These are phyloP conservation scores for Sebastes taczanowskii DNA, from an alignment of 2,797 vertebrate genomes.

Conservation along the genomic window DNA sequence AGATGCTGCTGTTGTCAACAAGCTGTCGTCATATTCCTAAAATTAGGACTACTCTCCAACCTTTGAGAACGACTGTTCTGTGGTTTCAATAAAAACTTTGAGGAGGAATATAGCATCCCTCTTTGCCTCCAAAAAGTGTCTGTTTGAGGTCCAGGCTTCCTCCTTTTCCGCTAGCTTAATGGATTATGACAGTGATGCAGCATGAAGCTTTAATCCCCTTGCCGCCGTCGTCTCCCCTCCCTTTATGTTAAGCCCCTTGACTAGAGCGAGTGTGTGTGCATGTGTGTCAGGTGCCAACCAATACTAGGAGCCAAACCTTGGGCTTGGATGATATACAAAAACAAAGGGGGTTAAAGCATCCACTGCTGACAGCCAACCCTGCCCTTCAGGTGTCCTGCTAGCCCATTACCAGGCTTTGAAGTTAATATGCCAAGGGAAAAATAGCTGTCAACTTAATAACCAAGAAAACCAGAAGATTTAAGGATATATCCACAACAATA, in stretches of 20 bases:
- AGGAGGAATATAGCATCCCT: conserved; percentile 23
- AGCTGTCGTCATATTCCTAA: not conserved
- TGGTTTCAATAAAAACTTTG: conserved; percentile 49
- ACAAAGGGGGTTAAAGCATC: conserved; percentile 44
- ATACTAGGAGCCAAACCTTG: conserved; percentile 33
- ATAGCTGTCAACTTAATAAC: conserved; percentile 6
- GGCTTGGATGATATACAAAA: conserved; percentile 39
- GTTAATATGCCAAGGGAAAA: conserved; percentile 10
- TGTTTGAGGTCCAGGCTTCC: conserved; percentile 55
- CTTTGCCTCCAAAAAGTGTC: conserved; percentile 49
- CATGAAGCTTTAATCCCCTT: conserved; percentile 74
- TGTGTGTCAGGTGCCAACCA: conserved; percentile 59
- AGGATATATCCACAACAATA: not conserved
- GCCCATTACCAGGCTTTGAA: conserved; percentile 1
- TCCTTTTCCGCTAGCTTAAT: conserved; percentile 71
- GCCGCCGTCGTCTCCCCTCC: conserved; percentile 59
- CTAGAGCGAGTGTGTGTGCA: conserved; percentile 36
- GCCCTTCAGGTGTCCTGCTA: conserved; percentile 26
- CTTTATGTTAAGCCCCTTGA: conserved; percentile 72
- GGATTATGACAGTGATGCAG: conserved; percentile 78
- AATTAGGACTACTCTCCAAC: conserved; percentile 3
- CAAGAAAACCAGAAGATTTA: not conserved
- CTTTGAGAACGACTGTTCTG: conserved; percentile 15
- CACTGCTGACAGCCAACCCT: conserved; percentile 27
- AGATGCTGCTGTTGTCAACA: not conserved